Percentiles rank a stretch among this genome's conserved stretches.
Conservation (phyloP, 2,888 invertebrate species). For the Creontiades dilutus region DNA sequence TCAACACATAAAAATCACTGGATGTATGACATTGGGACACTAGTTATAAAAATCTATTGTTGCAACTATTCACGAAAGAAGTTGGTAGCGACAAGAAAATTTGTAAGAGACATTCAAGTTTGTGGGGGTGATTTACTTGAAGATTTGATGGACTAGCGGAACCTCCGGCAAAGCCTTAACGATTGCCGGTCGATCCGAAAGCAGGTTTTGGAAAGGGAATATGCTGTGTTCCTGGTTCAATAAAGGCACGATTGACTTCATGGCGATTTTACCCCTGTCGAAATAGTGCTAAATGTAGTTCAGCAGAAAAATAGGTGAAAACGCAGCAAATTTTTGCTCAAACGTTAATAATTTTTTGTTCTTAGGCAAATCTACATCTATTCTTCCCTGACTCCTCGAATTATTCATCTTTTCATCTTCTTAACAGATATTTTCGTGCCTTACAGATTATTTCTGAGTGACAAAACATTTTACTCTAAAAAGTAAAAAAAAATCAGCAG, state of each 20-base stretch:
- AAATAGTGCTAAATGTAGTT: not conserved
- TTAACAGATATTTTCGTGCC: no score
- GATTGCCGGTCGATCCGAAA: conserved; percentile 62
- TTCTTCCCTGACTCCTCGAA: no score
- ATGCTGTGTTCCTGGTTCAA: conserved; percentile 68
- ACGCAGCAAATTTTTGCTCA: no score
- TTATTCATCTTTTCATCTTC: no score
- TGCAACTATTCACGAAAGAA: not conserved
- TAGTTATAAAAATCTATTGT: not conserved
- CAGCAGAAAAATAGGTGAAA: no score
- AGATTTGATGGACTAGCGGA: conserved; percentile 62
- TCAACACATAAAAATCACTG: not conserved
- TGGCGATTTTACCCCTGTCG: conserved; percentile 65
- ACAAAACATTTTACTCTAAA: no score
- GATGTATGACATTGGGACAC: not conserved
- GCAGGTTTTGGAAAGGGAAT: conserved; percentile 64
- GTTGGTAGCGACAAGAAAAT: not conserved
- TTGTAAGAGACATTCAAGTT: not conserved
- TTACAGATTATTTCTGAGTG: no score
- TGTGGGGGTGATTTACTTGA: conserved; percentile 51
- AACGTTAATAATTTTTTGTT: no score
- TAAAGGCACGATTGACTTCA: conserved; percentile 66
- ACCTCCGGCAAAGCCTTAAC: conserved; percentile 61
- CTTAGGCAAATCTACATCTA: no score
- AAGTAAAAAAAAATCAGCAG: no score